These are phyloP conservation scores for Chaunax sp. DNA, from an alignment of 2,797 vertebrate species.

Conservation along the genomic window DNA sequence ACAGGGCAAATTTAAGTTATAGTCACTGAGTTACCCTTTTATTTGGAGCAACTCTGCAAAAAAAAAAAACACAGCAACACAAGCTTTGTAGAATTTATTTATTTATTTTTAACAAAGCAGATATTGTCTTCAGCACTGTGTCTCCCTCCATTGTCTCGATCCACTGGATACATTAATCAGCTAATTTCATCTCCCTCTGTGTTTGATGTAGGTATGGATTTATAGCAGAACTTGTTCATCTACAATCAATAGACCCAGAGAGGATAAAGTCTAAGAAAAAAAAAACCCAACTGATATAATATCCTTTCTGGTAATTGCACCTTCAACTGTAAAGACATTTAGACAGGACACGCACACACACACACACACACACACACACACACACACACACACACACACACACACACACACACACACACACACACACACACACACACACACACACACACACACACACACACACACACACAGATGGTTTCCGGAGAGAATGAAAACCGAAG, in stretches of 20 bases:
- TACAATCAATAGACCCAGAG: not conserved
- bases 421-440: constrained; percentile 3
- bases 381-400: not conserved
- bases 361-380: constrained; percentile 13
- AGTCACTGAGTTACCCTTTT: not conserved
- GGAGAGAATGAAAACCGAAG: constrained; percentile 20
- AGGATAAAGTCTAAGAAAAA: not conserved
- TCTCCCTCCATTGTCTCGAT: not conserved
- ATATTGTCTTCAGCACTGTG: not conserved
- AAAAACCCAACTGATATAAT: not conserved
- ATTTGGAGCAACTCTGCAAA: not conserved
- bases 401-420: constrained; percentile 6
- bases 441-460: constrained; percentile 15
- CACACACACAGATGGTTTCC: constrained; percentile 12
- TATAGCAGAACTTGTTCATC: not conserved
- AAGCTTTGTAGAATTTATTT: not conserved
- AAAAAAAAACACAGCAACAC: not conserved
- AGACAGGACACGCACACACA: not conserved
- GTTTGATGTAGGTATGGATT: constrained; percentile 1
- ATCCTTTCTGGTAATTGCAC: constrained; percentile 1
- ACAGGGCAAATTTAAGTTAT: not conserved
- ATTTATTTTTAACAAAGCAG: not conserved
- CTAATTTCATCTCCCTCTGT: not conserved
- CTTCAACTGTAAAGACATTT: constrained; percentile 13
- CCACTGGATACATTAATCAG: not conserved